Evolutionary conservation across 2,888 invertebrate genomes (phyloP).

Genomic region (Lasiommata megera): DNA sequence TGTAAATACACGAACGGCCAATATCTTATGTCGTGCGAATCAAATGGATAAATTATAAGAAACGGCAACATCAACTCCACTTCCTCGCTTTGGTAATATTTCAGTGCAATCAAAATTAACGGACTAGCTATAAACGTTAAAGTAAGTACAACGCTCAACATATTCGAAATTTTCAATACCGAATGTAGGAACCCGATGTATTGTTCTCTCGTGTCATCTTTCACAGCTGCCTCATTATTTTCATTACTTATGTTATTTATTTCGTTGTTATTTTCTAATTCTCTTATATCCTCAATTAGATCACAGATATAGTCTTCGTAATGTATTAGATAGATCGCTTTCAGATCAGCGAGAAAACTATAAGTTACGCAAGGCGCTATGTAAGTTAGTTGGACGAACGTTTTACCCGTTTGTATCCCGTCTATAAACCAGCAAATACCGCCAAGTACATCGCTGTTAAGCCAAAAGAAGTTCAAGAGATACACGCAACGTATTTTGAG

Average conservation of each 20-base stretch:
- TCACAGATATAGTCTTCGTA: conserved; percentile 37
- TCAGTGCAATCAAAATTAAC: conserved; percentile 41
- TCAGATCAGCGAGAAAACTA: conserved; percentile 35
- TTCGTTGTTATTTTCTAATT: not conserved
- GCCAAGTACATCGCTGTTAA: conserved; percentile 43
- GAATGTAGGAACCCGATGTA: conserved; percentile 41
- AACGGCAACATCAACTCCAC: conserved; percentile 50
- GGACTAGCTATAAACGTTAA: conserved; percentile 45
- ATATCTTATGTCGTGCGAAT: conserved; percentile 44
- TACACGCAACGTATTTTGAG: conserved; percentile 36
- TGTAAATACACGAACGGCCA: conserved; percentile 57
- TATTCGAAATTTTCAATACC: conserved; percentile 43
- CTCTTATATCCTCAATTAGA: conserved; percentile 27
- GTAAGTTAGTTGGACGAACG: conserved; percentile 45
- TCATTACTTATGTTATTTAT: not conserved
- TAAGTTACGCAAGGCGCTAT: conserved; percentile 47
- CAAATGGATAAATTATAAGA: conserved; percentile 55
- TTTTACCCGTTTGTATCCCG: conserved; percentile 40
- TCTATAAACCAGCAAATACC: conserved; percentile 43
- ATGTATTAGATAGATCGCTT: conserved; percentile 4
- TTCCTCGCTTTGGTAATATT: conserved; percentile 45
- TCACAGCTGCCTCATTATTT: not conserved
- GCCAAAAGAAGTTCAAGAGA: conserved; percentile 44
- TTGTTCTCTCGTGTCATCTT: conserved; percentile 25
- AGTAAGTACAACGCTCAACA: conserved; percentile 41